A percentile compares a stretch with the other conserved stretches of the same genome.
phyloP scores from a whole-genome alignment of 1,140 invertebrate genomes.

The Frieseomelitta varia region DNA sequence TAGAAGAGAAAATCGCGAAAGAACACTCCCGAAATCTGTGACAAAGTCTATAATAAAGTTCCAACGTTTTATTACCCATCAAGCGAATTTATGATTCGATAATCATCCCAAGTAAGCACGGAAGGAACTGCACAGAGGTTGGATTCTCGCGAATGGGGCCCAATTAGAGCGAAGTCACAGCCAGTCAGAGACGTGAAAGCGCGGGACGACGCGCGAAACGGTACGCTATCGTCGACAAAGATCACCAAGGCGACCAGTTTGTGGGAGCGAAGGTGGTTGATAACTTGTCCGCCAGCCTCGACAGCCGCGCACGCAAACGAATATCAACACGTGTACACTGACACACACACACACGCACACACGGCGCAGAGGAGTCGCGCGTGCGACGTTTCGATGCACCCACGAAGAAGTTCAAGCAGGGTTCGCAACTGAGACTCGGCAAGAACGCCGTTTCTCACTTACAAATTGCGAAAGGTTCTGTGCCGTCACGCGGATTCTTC shows the following conservation, averaged over 20 bases:
- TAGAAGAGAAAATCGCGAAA: too few species aligned
- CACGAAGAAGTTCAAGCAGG: constrained; percentile 12
- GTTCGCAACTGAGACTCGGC: constrained; percentile 52
- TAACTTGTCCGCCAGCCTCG: constrained; percentile 33
- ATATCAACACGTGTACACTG: constrained; percentile 11
- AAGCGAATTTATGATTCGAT: not conserved
- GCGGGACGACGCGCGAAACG: not conserved
- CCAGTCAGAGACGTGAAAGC: constrained; percentile 50
- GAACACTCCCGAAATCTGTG: too few species aligned
- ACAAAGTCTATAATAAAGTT: too few species aligned
- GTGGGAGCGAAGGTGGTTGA: constrained; percentile 61
- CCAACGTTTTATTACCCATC: not conserved
- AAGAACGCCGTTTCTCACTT: constrained; percentile 64
- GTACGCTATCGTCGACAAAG: not conserved
- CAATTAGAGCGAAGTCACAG: constrained; percentile 51
- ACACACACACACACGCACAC: not conserved
- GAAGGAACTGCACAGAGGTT: too few species aligned
- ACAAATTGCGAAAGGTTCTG: constrained; percentile 52
- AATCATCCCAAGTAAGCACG: not conserved
- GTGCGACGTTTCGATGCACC: constrained; percentile 10
- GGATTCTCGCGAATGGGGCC: constrained; percentile 7
- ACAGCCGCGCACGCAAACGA: constrained; percentile 23
- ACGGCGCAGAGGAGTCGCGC: not conserved
- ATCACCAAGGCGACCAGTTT: constrained; percentile 50
- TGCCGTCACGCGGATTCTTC: constrained; percentile 24